Evolutionary conservation across 2,113 vertebrate species (phyloP), one percentile per base, ranked within the genome.

Genomic region (Donacobius atricapilla): DNA sequence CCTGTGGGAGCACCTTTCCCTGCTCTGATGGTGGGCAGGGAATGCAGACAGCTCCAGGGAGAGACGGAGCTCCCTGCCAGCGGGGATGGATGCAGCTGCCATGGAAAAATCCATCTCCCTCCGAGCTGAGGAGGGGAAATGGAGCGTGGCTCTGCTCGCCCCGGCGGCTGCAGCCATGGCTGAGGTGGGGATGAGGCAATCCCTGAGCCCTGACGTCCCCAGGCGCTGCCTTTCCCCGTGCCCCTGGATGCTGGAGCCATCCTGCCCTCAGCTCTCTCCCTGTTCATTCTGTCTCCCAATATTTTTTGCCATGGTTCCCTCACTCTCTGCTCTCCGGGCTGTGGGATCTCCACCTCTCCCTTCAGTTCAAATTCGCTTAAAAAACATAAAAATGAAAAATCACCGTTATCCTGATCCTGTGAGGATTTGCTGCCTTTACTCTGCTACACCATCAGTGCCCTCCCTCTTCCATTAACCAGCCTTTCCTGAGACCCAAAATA

Each of bases 321-420:
- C 65, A 45, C 9, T 7, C 9, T 82, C 37, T 86, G 23, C 27
- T 60, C 30, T 68, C 53, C 0, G 0, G 5, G 22, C 61, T 81
- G 7, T 6, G 22, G 35, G 13, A 14, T 20, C 76, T 76, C 45
- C 23, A 63, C 6, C 23, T 91, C 45, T 69, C 17, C 31, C 20
- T 37, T 51, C 47, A 6, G 18, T 81, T 69, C 31, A 37, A 77
- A 24, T 44, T 90, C 48, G 37, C 15, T n/a, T 42, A 17, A 28
- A n/a, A 73, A 88, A 25, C 15, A 69, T 5, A 60, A 80, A 57
- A 23, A 65, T 6, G 8, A 35, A n/a, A 89, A 57, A 73, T 8
- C 19, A 40, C 9, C 5, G 0, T 64, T 85, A 21, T 64, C 63
- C 51, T 0, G 0, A 19, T 28, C 70, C 33, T 64, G 40, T 50